phyloP scores from a whole-genome alignment of 2,113 vertebrate genomes.

The Bungarus multicinctus region DNA sequence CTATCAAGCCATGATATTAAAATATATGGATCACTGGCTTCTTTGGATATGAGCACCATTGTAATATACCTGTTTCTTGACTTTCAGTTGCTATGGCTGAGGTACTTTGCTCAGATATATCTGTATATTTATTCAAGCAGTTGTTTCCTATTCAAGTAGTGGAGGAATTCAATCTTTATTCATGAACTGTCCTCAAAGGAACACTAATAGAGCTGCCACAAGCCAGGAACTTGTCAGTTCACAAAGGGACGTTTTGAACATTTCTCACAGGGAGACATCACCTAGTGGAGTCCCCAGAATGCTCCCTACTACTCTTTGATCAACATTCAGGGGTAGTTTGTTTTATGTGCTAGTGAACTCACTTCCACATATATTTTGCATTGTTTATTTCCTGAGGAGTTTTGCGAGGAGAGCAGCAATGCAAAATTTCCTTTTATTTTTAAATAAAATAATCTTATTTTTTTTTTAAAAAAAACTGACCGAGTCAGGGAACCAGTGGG shows the following conservation, averaged over 20 bases:
- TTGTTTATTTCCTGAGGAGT: background rate
- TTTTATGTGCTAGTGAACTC: background rate
- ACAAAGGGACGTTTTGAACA: background rate
- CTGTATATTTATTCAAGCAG: conserved; percentile 12
- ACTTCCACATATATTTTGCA: background rate
- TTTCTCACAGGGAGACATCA: background rate
- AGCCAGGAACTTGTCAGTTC: background rate
- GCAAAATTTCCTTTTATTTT: conserved; percentile 22
- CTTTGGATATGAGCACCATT: background rate
- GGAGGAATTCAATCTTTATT: conserved; percentile 26
- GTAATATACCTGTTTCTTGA: background rate
- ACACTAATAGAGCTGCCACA: background rate
- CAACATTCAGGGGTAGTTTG: background rate
- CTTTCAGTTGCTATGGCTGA: background rate
- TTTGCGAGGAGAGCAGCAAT: background rate
- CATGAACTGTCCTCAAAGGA: conserved; percentile 1
- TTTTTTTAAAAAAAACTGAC: background rate
- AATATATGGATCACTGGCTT: background rate
- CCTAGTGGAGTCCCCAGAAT: background rate
- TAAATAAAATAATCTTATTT: conserved; percentile 16
- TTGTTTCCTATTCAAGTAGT: background rate
- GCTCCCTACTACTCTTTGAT: background rate
- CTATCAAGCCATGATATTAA: background rate
- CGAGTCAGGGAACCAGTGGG: background rate
- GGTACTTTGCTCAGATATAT: background rate